Percentiles rank a stretch among this genome's conserved stretches.
Conservation (phyloP, 1,140 invertebrate species). For the Atta colombica region DNA sequence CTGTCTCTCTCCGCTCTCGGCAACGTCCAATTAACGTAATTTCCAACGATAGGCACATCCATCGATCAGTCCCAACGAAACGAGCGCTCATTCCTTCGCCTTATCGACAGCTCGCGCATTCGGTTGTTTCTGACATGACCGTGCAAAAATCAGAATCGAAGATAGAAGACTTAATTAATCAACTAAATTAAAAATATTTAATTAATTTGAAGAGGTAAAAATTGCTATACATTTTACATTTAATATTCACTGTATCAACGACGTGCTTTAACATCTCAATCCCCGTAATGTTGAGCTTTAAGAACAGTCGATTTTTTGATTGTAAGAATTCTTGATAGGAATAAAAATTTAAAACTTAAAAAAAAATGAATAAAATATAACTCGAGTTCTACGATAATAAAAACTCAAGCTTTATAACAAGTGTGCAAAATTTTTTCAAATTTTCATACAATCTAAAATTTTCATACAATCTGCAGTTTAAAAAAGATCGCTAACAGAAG, state of each 20-base stretch:
- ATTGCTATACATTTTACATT: neutral
- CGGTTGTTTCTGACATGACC: neutral
- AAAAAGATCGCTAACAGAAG: no score
- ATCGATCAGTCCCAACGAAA: constrained; percentile 68
- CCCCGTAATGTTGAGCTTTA: no score
- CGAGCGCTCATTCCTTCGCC: constrained; percentile 45
- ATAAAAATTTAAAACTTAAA: no score
- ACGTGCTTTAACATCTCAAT: no score
- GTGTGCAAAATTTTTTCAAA: no score
- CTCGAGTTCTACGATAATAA: no score
- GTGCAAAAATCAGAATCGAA: constrained; percentile 27
- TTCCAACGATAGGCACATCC: constrained; percentile 70
- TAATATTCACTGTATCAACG: neutral
- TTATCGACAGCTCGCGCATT: constrained; percentile 26
- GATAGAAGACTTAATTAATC: constrained; percentile 18
- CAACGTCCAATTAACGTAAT: constrained; percentile 80
- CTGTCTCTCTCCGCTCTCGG: constrained; percentile 75
- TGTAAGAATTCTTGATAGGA: no score
- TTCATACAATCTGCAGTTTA: no score
- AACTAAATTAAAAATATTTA: neutral
- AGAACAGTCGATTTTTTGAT: no score
- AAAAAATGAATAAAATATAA: no score
- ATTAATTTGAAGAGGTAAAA: neutral
- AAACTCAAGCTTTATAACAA: no score
- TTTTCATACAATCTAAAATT: no score